Evolutionary conservation across 2,113 vertebrate species (phyloP), one percentile per base, ranked within the genome.

Genomic region (Grammomys dolichurus): DNA sequence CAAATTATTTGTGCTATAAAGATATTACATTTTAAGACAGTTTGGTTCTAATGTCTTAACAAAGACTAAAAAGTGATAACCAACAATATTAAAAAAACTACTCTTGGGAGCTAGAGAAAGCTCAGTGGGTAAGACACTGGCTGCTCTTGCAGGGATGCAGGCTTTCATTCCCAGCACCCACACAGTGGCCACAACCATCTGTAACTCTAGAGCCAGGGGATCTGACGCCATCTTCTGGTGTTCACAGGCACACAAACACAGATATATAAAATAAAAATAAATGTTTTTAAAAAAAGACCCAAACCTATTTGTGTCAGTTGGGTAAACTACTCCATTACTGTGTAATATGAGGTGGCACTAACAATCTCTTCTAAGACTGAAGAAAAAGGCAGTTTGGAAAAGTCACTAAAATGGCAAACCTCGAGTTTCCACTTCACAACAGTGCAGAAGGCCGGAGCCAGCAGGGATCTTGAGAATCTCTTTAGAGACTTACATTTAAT

Each of bases 401-500:
- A 97, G 28, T 76, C 36, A 33, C 85, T 3, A 5, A 87, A 88
- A 95, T 77, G 87, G n/a, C 90, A 72, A 91, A 65, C 40, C 46
- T 36, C 43, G 6, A 91, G 28, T 94, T 82, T 54, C 88, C 2
- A 31, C n/a, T 58, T 77, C 46, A 56, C 0, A n/a, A 48, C 2
- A 56, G 89, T 26, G 58, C n/a, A 90, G 84, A 87, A 75, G 33
- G 16, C 54, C 36, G 11, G 78, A 43, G 8, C 36, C 46, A 88
- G 43, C 24, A 58, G 70, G 89, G 90, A 70, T 70, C 22, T n/a
- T 67, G 2, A 12, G 58, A 46, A 31, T 96, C 28, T 63, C 51
- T 73, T 93, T 90, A 7, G 93, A 51, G 81, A 98, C 98, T 98
- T 96, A 99, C 99, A 98, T 98, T 99, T 99, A 96, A 99, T 99